phyloP scores from a whole-genome alignment of 2,888 invertebrate species.

The Macaria notata region DNA sequence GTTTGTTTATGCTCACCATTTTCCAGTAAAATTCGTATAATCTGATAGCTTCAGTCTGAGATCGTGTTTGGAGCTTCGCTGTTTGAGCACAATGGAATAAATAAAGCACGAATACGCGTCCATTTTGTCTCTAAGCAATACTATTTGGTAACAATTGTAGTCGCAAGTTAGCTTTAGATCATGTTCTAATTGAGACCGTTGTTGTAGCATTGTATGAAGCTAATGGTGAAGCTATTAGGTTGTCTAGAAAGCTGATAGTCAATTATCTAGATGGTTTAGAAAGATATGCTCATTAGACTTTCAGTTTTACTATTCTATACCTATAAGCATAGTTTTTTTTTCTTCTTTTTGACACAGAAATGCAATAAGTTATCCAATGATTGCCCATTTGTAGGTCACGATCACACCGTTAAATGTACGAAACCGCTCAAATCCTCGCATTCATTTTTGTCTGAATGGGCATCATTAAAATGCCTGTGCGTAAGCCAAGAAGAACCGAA shows the following conservation, averaged over 20 bases:
- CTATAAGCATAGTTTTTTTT: too few relatives aligned
- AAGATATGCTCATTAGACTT: too few relatives aligned
- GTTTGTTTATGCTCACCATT: slow-evolving; percentile 13
- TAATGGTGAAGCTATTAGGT: too few relatives aligned
- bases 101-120: too few relatives aligned
- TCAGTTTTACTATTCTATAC: too few relatives aligned
- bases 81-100: slow-evolving; percentile 1
- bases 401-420: slow-evolving; percentile 6
- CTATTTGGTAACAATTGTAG: too few relatives aligned
- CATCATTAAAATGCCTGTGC: slow-evolving; percentile 29
- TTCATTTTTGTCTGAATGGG: slow-evolving; percentile 10
- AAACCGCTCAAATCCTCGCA: slow-evolving; percentile 2
- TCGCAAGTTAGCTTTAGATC: slow-evolving; percentile 5
- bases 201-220: neutral
- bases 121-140: too few relatives aligned
- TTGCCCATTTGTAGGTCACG: slow-evolving; percentile 6
- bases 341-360: neutral
- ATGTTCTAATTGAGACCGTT: slow-evolving; percentile 12
- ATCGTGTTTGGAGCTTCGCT: slow-evolving; percentile 3
- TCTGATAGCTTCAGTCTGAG: slow-evolving; percentile 9
- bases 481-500: slow-evolving; percentile 26
- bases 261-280: too few relatives aligned
- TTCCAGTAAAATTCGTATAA: slow-evolving; percentile 6
- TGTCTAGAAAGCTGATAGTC: too few relatives aligned
- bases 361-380: neutral